These are phyloP conservation scores for Aleadryas rufinucha DNA, from an alignment of 2,113 vertebrate genomes.

Conservation along the genomic window DNA sequence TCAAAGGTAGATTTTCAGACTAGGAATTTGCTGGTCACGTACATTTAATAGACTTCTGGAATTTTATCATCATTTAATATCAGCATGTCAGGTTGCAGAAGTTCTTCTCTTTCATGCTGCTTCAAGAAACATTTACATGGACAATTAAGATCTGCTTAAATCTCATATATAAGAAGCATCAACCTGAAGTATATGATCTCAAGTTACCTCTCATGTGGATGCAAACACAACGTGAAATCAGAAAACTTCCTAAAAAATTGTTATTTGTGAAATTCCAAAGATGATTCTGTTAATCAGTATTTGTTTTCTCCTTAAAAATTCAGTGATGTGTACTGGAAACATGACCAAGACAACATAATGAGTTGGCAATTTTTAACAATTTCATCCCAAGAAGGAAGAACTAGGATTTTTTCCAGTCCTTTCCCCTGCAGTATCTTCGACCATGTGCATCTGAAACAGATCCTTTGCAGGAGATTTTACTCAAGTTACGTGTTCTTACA, in stretches of 20 bases:
- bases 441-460: background rate
- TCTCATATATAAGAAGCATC: background rate
- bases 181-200: background rate
- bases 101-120: constrained; percentile 5
- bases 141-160: background rate
- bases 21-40: constrained; percentile 61
- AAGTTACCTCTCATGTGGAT: background rate
- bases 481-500: background rate
- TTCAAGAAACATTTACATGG: constrained; percentile 2
- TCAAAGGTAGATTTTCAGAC: constrained; percentile 70
- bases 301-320: constrained; percentile 15
- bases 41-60: constrained; percentile 21
- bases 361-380: background rate
- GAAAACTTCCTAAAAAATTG: background rate
- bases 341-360: background rate
- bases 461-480: background rate
- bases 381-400: background rate
- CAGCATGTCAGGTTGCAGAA: constrained; percentile 21
- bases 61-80: constrained; percentile 9
- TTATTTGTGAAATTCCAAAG: background rate
- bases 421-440: background rate
- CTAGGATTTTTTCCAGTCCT: background rate
- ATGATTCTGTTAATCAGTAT: background rate
- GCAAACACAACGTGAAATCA: background rate
- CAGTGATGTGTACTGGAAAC: background rate